phyloP scores from a whole-genome alignment of 1,140 invertebrate genomes.

The Melitaea cinxia region DNA sequence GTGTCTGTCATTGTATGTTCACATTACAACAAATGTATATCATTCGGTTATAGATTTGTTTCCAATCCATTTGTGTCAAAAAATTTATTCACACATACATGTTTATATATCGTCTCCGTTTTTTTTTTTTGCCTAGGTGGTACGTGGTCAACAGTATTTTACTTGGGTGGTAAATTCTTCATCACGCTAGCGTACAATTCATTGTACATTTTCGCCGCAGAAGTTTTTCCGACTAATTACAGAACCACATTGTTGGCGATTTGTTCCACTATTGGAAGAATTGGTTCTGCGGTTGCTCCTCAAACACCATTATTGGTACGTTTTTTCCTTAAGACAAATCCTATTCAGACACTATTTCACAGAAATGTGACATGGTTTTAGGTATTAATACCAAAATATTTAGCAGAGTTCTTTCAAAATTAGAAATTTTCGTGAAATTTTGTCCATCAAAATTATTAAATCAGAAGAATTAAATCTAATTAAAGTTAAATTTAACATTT shows the following conservation, averaged over 20 bases:
- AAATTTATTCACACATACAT: neutral
- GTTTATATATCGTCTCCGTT: neutral
- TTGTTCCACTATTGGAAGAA: conserved; percentile 86
- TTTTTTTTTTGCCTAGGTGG: conserved; percentile 54
- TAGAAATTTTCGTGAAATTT: neutral
- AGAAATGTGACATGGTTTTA: too few species aligned
- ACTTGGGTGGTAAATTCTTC: conserved; percentile 86
- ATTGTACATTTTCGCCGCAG: conserved; percentile 86
- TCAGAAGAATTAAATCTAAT: neutral
- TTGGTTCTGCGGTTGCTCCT: conserved; percentile 86
- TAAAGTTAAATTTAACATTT: too few species aligned
- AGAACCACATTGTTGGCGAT: conserved; percentile 85
- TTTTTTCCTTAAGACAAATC: conserved; percentile 37
- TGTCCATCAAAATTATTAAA: neutral
- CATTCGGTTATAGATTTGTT: too few species aligned
- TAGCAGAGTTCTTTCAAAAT: too few species aligned
- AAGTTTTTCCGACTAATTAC: conserved; percentile 87
- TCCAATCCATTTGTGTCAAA: too few species aligned
- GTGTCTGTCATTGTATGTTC: too few species aligned
- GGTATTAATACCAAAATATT: too few species aligned
- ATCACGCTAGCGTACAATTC: conserved; percentile 84
- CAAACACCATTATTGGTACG: conserved; percentile 83
- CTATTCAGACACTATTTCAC: too few species aligned
- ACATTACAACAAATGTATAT: too few species aligned
- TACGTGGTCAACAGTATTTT: conserved; percentile 76